Evolutionary conservation across 1,140 invertebrate species (phyloP), one percentile per base, ranked within the genome.

Genomic region (Cydia pomonella): DNA sequence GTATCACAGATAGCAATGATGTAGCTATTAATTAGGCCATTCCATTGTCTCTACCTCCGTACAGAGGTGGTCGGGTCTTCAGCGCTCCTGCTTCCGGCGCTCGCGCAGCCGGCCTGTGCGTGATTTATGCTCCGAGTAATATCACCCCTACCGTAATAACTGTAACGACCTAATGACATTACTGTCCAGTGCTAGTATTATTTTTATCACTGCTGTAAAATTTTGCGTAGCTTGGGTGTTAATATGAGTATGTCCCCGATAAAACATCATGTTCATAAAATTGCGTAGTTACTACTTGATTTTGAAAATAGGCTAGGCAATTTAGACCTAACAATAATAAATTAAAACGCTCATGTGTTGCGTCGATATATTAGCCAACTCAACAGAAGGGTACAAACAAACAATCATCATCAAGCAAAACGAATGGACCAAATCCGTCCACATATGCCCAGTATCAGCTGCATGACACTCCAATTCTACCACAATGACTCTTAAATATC

Each of bases 101-200:
- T 82, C 83, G 62, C 84, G 82, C 87, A 87, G 79, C 86, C 85
- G 83, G 85, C 85, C 79, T 76, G 76, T 77, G 75, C 75, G 82
- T 92, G 89, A 92, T 91, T 90, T 92, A 92, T 91, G 85, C 84
- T 89, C 83, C 83, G 79, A 81, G 69, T 92, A 89, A 91, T 91
- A 90, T 76, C 63, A 59, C 73, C 73, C 63, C 50, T 75, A 73
- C n/a, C 69, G 73, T 80, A 76, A 79, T 74, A 23, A 23, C 53
- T 59, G 53, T 59, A 59, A 59, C 53, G 53, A 23, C 21, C 53
- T 59, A 59, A 59, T 59, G 53, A 59, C 18, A 23, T 23, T 59
- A 50, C 47, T n/a, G n/a, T n/a, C 21, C 21, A 59, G 53, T 5
- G 18, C 7, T 10, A 21, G 7, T 23, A 59, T 10, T 59, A 12